Evolutionary conservation across 2,888 invertebrate species (phyloP), one percentile per base, ranked within the genome.

Genomic region (Sinohyriopsis cumingii): DNA sequence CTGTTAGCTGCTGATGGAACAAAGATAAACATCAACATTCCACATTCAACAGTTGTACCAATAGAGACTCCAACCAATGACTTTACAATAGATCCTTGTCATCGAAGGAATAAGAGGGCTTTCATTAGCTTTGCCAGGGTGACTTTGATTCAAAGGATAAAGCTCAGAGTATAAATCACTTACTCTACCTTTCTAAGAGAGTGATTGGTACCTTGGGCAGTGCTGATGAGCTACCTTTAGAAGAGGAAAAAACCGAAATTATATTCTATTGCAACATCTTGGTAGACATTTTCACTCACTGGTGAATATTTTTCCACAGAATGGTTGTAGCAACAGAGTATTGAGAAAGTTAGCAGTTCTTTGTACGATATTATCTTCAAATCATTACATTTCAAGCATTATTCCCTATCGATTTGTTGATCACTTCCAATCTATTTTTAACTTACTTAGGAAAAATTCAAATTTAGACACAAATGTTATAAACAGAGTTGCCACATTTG

Each of bases 1-100:
- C 67, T 62, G 28, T 55, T 67, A 22, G 67, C 67, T n/a, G 61
- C 62, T 67, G 67, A 67, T 67, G 67, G 67, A n/a, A 67, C 67
- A 18, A 67, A 67, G 25, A 55, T 67, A 60, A 55, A 60, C 60
- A 61, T 61, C 15, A 55, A n/a, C n/a, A n/a, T n/a, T n/a, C n/a
- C n/a, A n/a, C 54, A 67, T 67, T 61, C 67, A 24, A 25, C 5
- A 28, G 61, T 67, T 67, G 67, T 62, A 15, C 61, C n/a, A n/a
- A n/a, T n/a, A n/a, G n/a, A n/a, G n/a, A n/a, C n/a, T n/a, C n/a
- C n/a, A n/a, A n/a, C n/a, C n/a, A n/a, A n/a, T n/a, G n/a, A n/a
- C n/a, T n/a, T n/a, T n/a, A n/a, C n/a, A n/a, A n/a, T n/a, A n/a
- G n/a, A n/a, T n/a, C n/a, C n/a, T n/a, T n/a, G n/a, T n/a, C n/a